Base-by-base conservation (phyloP, 2,888 invertebrate species). In the Tipula helvola region DNA sequence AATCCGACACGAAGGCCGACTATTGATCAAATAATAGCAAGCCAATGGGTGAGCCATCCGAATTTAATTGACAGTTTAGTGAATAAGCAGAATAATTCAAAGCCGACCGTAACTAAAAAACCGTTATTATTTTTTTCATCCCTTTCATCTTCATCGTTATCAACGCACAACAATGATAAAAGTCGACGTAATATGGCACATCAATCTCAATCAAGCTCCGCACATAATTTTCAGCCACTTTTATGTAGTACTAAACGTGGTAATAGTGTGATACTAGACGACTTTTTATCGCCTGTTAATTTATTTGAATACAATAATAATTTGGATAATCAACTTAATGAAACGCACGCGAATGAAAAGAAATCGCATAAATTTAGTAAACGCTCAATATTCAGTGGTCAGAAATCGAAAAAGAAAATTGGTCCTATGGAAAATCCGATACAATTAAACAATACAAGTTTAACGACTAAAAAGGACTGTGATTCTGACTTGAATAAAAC, bases 11-110 rank as follows among this genome's bases (percentile, higher is more conserved):
- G 92, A 88, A 90, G 93, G 87, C 92, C 92, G 87, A 91, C 90
- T 85, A 89, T 93, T 52, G 91, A 92, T 86, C 92, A 93, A 87
- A 92, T 93, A 87, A 89, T 92, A 18, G 89, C 90, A 87, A 92
- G 93, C 88, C 93, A 93, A 88, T 95, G 94, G 93, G 91, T 95
- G 41, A 89, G 88, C 84, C 89, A 89, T 87, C 91, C 91, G 87
- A 90, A 90, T 88, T 88, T 36, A 18, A 39, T 87, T 5, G 86
- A 87, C 28, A 86, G 71, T 83, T 36, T 86, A 71, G 89, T 89
- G 28, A 91, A 90, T 86, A 52, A 88, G 18, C n/a, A 90, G 16
- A 28, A 71, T 28, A 71, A 18, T 28, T 10, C 28, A 28, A 71
- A 71, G 12, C 28, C 28, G 18, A 28, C 71, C 10, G 28, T 71